Evolutionary conservation across 2,113 vertebrate genomes (phyloP).

Genomic region (Uria aalge): DNA sequence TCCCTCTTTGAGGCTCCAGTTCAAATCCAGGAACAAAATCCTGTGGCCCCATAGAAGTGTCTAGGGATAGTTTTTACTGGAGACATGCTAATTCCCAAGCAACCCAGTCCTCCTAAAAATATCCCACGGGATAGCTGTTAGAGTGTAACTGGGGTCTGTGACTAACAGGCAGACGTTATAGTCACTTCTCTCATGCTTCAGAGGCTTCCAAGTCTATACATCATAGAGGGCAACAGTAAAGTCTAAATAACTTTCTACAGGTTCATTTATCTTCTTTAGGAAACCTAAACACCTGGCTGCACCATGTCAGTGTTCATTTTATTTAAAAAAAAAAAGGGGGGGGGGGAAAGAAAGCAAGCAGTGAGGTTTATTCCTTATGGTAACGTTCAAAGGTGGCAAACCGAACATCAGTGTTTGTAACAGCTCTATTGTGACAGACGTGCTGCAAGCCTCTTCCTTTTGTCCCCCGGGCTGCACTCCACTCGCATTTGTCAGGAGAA

Average conservation of each 20-base stretch:
- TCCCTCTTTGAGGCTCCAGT: not conserved
- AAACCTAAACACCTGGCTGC: not conserved
- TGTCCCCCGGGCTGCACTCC: not conserved
- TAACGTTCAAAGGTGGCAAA: not conserved
- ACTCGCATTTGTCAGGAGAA: not conserved
- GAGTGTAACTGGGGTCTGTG: not conserved
- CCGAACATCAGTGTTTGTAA: not conserved
- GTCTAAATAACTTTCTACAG: not conserved
- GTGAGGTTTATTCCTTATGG: not conserved
- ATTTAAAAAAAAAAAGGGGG: not conserved
- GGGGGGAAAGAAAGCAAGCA: not conserved
- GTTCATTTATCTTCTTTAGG: not conserved
- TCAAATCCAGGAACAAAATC: not conserved
- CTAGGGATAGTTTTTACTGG: not conserved
- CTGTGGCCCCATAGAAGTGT: not conserved
- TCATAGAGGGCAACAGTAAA: not conserved
- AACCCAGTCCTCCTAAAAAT: not conserved
- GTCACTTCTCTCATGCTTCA: not conserved
- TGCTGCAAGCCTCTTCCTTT: not conserved
- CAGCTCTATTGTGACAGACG: not conserved
- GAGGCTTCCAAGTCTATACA: not conserved
- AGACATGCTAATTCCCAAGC: not conserved
- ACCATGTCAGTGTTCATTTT: not conserved
- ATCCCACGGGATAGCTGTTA: not conserved
- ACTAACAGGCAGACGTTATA: not conserved